Evolutionary conservation across 2,113 vertebrate genomes (phyloP), one percentile per base, ranked within the genome.

Genomic region (Pleuronectes platessa): DNA sequence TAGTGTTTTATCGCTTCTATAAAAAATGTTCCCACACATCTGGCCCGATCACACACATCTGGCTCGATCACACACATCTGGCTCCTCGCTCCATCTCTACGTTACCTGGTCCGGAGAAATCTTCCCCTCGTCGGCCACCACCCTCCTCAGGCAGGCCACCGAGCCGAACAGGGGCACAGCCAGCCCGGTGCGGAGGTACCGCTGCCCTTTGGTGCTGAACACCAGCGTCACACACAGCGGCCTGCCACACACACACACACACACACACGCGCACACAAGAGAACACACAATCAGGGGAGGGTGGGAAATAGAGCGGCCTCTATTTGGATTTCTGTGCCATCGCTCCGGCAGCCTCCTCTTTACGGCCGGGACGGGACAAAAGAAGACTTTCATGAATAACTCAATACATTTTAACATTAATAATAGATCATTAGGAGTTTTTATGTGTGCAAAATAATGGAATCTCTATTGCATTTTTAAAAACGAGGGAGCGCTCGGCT

Each of bases 201-300:
- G 80, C 93, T 96, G 92, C 42, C 94, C 95, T 93, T 96, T 96
- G 31, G 93, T 92, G 88, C 95, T 95, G 91, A 99, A 97, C 86
- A 95, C 96, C 93, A 99, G 93, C 9, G 94, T 96, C 79, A 99
- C 93, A 56, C 93, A 97, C 89, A 99, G 72, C 56, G 95, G 95
- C 85, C 98, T 99, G 92, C 45, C 49, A 45, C 13, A 61, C 24
- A 76, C 55, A 56, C 23, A 23, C 8, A 37, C 35, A 37, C 35
- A 35, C 35, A 55, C 10, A 23, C 31, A 55, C 9, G 12, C n/a
- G 12, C n/a, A 55, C 54, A 23, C 53, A 54, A 3, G 17, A 2
- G 79, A 8, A 83, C 24, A 82, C 62, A 66, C 47, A 67, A 21
- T 71, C 40, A 86, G 37, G 5, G 20, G 9, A 45, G 14, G 18